Evolutionary conservation across 2,888 invertebrate genomes (phyloP).

Genomic region (Rhyacophila evoluta): DNA sequence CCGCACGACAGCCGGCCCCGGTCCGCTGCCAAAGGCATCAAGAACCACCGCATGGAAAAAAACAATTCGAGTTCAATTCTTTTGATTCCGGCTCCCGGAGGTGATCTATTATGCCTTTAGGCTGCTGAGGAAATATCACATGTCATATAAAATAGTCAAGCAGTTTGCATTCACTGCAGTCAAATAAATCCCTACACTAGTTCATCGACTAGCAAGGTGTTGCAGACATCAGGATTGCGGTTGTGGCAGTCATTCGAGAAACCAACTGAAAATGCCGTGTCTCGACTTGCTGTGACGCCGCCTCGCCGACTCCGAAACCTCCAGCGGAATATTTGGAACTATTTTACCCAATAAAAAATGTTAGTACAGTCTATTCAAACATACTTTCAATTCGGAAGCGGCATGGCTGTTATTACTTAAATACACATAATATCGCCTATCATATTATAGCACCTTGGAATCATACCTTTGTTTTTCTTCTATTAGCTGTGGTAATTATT

Average conservation of each 20-base stretch:
- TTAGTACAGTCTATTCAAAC: conserved; percentile 39
- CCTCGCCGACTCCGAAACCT: conserved; percentile 71
- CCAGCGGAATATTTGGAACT: conserved; percentile 73
- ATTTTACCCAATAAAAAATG: conserved; percentile 55
- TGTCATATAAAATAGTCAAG: background rate
- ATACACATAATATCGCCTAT: background rate
- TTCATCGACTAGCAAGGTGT: background rate
- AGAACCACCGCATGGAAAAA: conserved; percentile 73
- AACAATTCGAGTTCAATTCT: conserved; percentile 57
- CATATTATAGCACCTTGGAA: background rate
- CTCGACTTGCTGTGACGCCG: conserved; percentile 71
- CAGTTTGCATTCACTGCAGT: background rate
- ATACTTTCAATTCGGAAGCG: conserved; percentile 3
- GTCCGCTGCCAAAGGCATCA: conserved; percentile 75
- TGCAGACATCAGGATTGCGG: background rate
- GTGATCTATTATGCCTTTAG: background rate
- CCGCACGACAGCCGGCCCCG: conserved; percentile 75
- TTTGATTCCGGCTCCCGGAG: background rate
- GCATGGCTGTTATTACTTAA: background rate
- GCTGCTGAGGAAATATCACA: background rate
- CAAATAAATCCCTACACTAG: background rate
- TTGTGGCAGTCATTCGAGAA: conserved; percentile 62
- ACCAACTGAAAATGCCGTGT: conserved; percentile 72
- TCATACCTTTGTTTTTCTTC: too few species aligned
- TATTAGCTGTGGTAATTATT: too few species aligned